phyloP scores from a whole-genome alignment of 2,888 invertebrate genomes.

The Chrysodeixis includens region DNA sequence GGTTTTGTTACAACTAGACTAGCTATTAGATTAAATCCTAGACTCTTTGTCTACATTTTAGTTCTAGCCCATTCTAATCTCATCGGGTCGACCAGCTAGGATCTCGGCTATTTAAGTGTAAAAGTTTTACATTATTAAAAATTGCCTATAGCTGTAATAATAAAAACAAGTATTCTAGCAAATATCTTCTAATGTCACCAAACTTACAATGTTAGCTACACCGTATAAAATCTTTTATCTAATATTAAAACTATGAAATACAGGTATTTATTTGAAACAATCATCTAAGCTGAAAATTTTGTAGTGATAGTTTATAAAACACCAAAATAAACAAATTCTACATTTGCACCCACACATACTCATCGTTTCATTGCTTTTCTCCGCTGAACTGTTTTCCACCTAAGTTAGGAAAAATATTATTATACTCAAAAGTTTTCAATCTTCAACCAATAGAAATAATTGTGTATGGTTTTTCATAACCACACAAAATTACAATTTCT shows the following conservation, averaged over 20 bases:
- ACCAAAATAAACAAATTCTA: constrained; percentile 24
- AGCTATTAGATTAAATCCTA: too few species aligned
- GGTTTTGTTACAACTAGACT: too few species aligned
- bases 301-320: background rate
- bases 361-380: constrained; percentile 66
- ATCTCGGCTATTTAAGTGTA: background rate
- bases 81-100: background rate
- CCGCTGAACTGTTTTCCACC: constrained; percentile 68
- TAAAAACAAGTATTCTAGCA: background rate
- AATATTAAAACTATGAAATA: background rate
- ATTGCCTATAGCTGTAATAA: background rate
- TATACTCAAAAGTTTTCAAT: constrained; percentile 26
- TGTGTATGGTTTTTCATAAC: too few species aligned
- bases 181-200: background rate
- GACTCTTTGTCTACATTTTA: background rate
- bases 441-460: background rate
- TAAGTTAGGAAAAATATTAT: constrained; percentile 67
- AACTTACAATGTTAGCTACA: background rate
- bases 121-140: background rate
- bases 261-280: background rate
- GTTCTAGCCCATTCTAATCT: background rate
- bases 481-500: too few species aligned
- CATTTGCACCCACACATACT: constrained; percentile 68
- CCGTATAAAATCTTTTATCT: background rate
- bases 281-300: background rate